Evolutionary conservation across 2,888 invertebrate genomes (phyloP).

Genomic region (Byasa hedistus): DNA sequence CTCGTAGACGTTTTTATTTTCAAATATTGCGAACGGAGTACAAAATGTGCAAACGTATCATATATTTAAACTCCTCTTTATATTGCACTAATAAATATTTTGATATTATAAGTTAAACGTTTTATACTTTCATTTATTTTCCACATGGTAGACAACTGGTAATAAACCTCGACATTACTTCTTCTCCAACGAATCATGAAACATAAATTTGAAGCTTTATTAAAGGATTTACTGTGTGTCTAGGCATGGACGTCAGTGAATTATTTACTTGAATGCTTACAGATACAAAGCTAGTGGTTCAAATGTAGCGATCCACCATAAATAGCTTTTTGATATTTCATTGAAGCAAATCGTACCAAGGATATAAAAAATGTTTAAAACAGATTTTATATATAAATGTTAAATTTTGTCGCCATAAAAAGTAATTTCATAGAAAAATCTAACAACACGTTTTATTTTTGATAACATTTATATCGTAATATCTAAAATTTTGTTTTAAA

Average conservation of each 20-base stretch:
- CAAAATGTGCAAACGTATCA: constrained; percentile 2
- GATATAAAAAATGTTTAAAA: background rate
- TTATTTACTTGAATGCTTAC: constrained; percentile 28
- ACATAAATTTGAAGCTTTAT: constrained; percentile 30
- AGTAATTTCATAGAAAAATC: background rate
- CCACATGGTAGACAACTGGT: constrained; percentile 24
- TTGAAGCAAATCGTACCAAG: constrained; percentile 9
- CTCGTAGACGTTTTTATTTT: background rate
- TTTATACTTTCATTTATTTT: constrained; percentile 26
- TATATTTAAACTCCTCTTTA: background rate
- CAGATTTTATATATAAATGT: background rate
- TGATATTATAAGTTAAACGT: constrained; percentile 16
- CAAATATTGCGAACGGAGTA: background rate
- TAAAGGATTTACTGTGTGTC: constrained; percentile 26
- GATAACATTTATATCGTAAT: too few relatives aligned
- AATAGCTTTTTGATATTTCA: constrained; percentile 17
- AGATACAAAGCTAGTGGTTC: constrained; percentile 19
- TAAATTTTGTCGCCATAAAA: background rate
- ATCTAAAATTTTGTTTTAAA: too few relatives aligned
- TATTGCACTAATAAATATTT: constrained; percentile 14
- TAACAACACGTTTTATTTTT: too few relatives aligned
- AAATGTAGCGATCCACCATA: constrained; percentile 7
- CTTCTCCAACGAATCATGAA: constrained; percentile 28
- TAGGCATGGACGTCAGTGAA: constrained; percentile 27
- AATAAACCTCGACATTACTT: constrained; percentile 26